Conservation (phyloP, 23 tunicate genomes). For the Botrylloides violaceus region DNA sequence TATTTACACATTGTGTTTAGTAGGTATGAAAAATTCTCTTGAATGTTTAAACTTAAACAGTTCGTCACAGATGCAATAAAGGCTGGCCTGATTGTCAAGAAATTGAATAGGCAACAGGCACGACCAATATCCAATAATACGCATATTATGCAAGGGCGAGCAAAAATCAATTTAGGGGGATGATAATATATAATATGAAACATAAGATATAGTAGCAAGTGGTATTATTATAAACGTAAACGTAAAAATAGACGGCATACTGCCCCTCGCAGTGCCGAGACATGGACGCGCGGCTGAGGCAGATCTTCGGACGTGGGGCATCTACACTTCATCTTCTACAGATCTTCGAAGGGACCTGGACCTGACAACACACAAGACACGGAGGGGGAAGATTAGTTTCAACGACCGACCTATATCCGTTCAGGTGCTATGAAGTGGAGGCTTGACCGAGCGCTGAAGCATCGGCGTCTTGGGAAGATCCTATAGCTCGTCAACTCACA, state of each 20-base stretch:
- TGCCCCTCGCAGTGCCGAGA: conserved; percentile 29
- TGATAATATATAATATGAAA: no score
- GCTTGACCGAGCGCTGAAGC: conserved; percentile 27
- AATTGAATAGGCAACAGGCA: no score
- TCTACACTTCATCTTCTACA: conserved; percentile 22
- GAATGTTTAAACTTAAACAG: no score
- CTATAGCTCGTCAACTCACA: conserved; percentile 14
- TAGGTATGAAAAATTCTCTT: no score
- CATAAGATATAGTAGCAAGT: no score
- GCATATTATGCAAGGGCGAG: no score
- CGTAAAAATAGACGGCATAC: conserved; percentile 12
- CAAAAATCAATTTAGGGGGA: no score
- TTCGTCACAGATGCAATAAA: no score
- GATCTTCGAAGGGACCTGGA: conserved; percentile 14
- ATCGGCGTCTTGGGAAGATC: conserved; percentile 22
- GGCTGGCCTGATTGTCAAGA: no score
- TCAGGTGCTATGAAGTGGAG: conserved; percentile 18
- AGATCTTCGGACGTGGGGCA: conserved; percentile 27
- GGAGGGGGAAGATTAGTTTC: conserved; percentile 18
- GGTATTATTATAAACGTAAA: neutral
- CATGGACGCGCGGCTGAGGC: conserved; percentile 25
- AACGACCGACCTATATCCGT: conserved; percentile 6
- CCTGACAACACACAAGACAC: conserved; percentile 25
- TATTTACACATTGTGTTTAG: no score
- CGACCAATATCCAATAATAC: no score